Evolutionary conservation across 2,797 vertebrate genomes (phyloP), one percentile per base, ranked within the genome.

Genomic region (Borostomias antarcticus): DNA sequence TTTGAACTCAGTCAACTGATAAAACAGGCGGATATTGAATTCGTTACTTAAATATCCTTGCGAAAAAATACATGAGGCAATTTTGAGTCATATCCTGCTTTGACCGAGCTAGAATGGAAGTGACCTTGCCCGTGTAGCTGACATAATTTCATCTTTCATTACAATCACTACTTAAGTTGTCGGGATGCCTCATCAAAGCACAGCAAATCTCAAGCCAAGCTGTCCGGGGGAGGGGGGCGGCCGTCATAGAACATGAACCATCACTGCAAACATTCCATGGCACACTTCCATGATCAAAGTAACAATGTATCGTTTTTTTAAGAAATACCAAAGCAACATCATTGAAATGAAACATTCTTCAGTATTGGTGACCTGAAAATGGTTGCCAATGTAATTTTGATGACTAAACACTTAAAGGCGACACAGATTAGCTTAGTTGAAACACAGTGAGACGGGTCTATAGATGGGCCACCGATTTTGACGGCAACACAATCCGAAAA

Each of bases 81-180:
- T 59, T 40, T 59, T 69, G 50, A 70, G 60, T 80, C 56, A 78
- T 82, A 82, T 82, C 76, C 83, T 80, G 70, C 77, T 76, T 29
- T 35, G 69, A 65, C 62, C 6, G 37, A 59, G 66, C 13, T 62
- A 65, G 77, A 75, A 80, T 72, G 62, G 67, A 56, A 48, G 32
- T 65, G 74, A 82, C 71, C 79, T 68, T 65, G 66, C 53, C 69
- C 67, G 69, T 45, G 59, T 6, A 6, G 69, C 64, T 47, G 75
- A 84, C 77, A 82, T 80, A 52, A 82, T 80, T 73, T 45, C 33
- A 77, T 80, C 66, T 83, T 84, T 73, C 56, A 77, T 68, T 84
- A 79, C 78, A 85, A 81, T 77, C 81, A 71, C 61, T 25, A 25
- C 57, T 58, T 25, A 21, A 63, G 69, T 66, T 78, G 75, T 57